Conservation (phyloP, 2,888 invertebrate genomes). For the Zaprionus obscuricornis region DNA sequence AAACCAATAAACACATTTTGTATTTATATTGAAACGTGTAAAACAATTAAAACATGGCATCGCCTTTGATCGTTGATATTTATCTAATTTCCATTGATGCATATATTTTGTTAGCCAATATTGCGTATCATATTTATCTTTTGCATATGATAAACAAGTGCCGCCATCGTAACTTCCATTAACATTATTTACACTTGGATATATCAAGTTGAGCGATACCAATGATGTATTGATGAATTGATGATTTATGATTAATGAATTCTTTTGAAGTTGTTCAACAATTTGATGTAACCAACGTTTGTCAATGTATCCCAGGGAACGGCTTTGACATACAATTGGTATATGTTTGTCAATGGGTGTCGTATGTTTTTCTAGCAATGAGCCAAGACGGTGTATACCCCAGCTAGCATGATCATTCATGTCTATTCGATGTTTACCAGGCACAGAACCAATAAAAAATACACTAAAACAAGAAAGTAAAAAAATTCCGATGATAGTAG, state of each 20-base stretch:
- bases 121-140: constrained; percentile 91
- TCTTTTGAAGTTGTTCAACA: too few relatives aligned
- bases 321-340: constrained; percentile 93
- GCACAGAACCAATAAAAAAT: constrained; percentile 92
- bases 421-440: constrained; percentile 89
- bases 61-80: constrained; percentile 88
- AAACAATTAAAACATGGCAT: constrained; percentile 99
- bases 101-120: constrained; percentile 90
- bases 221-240: constrained; percentile 85
- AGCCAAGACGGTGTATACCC: constrained; percentile 86
- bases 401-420: constrained; percentile 85
- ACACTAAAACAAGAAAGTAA: constrained; percentile 86
- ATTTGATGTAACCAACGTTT: constrained; percentile 91
- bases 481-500: too few relatives aligned
- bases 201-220: constrained; percentile 87
- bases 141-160: constrained; percentile 93
- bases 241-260: too few relatives aligned
- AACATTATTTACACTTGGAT: constrained; percentile 93
- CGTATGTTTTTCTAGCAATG: constrained; percentile 88
- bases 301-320: constrained; percentile 90
- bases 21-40: constrained; percentile 89
- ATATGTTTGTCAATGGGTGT: constrained; percentile 85
- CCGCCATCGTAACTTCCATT: constrained; percentile 94
- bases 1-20: constrained; percentile 87
- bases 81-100: constrained; percentile 92